Base-by-base conservation (phyloP, 2,797 vertebrate species). In the Cossypha polioptera region DNA sequence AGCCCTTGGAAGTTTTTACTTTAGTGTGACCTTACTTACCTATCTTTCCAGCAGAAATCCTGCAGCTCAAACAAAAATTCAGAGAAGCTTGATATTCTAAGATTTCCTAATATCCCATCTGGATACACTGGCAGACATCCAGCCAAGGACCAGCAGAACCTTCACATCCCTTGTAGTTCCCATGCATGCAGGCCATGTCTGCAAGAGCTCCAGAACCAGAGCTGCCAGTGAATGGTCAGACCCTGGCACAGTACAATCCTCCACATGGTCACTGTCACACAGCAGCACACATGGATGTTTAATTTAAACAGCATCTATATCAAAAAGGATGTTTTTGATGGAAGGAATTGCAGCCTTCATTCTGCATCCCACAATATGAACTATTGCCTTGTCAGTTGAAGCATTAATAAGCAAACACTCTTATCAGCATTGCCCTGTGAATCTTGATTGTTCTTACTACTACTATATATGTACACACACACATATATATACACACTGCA, bases 401-500 rank as follows among this genome's bases (percentile, higher is more conserved):
- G 35, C 16, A 77, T 25, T 19, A 57, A 5, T 38, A 47, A 47
- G 16, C 7, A 73, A 82, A 78, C 7, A 20, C 21, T 73, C 28
- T 83, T 29, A 48, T 18, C 38, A 71, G 21, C 29, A 31, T 4
- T 54, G 45, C 11, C 35, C 21, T 36, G 16, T 13, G 35, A 51
- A 66, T 45, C 40, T 42, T 67, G 13, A 54, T 24, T 75, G 48
- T 80, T 73, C 29, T 58, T 75, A 63, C 31, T 2, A 3, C 35
- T 20, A 19, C 7, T 15, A 26, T 3, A 26, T 36, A 35, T 13
- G 21, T 3, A 13, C 24, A 7, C 14, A 24, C 19, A 12, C 5
- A 13, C 2, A 18, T 0, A 22, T 1, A 31, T 5, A 38, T 1
- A 62, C 0, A 42, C 1, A 18, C 2, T 48, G 14, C 25, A 48